A percentile compares a stretch with the other conserved stretches of the same genome.
phyloP scores from a whole-genome alignment of 2,888 invertebrate species.

The Erannis defoliaria region DNA sequence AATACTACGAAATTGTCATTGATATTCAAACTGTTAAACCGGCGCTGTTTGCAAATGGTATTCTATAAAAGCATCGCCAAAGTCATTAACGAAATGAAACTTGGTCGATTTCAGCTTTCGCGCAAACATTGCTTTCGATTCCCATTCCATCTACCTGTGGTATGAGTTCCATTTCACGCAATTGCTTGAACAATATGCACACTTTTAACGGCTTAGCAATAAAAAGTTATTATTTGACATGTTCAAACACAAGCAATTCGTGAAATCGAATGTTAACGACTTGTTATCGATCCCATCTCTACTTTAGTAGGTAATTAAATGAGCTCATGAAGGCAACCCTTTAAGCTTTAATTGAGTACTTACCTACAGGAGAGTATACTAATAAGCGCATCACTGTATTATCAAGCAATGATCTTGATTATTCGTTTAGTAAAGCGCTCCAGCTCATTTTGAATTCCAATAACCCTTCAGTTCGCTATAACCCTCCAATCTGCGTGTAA shows the following conservation, averaged over 20 bases:
- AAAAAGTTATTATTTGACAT: slow-evolving; percentile 25
- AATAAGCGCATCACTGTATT: slow-evolving; percentile 14
- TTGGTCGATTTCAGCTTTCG: slow-evolving; percentile 12
- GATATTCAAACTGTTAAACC: slow-evolving; percentile 10
- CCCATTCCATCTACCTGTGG: slow-evolving; percentile 3
- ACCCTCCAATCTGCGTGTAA: slow-evolving; percentile 40
- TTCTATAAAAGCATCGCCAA: slow-evolving; percentile 12
- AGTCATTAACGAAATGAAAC: slow-evolving; percentile 26
- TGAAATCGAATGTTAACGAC: slow-evolving; percentile 19
- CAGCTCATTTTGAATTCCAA: slow-evolving; percentile 23
- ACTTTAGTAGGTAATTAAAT: neutral
- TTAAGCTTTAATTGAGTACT: slow-evolving; percentile 5
- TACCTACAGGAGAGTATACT: slow-evolving; percentile 8
- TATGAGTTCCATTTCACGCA: slow-evolving; percentile 20
- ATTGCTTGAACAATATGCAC: slow-evolving; percentile 13
- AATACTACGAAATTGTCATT: slow-evolving; percentile 3
- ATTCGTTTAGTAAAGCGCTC: slow-evolving; percentile 10
- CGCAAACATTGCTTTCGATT: slow-evolving; percentile 17
- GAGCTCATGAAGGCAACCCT: neutral
- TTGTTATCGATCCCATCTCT: slow-evolving; percentile 19
- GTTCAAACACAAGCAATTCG: slow-evolving; percentile 19
- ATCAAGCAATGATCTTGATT: slow-evolving; percentile 13
- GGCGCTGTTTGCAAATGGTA: slow-evolving; percentile 11
- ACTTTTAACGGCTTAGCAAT: slow-evolving; percentile 26
- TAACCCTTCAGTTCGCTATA: slow-evolving; percentile 33